Percentiles rank a stretch among this genome's conserved stretches.
These are phyloP conservation scores for Beroe forskalii DNA, from an alignment of 37 sponge, comb jelly and placozoan genomes.

Conservation along the genomic window DNA sequence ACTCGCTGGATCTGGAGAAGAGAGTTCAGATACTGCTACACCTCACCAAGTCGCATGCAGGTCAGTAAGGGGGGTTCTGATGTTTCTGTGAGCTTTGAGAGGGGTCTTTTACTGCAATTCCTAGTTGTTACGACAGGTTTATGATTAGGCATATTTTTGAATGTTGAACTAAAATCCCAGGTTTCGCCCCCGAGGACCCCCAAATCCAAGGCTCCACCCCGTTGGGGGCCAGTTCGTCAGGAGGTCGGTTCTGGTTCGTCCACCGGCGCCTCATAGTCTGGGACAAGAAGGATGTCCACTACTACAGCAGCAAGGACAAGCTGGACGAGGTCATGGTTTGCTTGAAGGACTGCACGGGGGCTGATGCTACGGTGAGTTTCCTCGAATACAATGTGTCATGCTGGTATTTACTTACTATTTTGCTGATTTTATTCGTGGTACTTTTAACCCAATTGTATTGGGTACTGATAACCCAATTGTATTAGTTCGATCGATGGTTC, in stretches of 20 bases:
- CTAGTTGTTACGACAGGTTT: too few relatives aligned
- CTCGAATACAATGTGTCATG: too few relatives aligned
- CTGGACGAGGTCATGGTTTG: background rate
- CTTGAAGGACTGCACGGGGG: background rate
- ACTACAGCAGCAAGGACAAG: slow-evolving; percentile 57
- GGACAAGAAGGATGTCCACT: background rate
- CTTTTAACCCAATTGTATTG: too few relatives aligned
- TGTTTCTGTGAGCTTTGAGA: too few relatives aligned
- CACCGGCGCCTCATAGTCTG: background rate
- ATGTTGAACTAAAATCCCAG: too few relatives aligned
- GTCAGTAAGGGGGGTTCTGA: too few relatives aligned
- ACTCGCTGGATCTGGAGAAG: background rate
- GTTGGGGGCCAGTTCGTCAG: background rate
- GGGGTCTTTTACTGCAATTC: too few relatives aligned
- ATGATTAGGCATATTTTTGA: too few relatives aligned
- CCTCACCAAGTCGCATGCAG: background rate
- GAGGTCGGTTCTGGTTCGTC: slow-evolving; percentile 13
- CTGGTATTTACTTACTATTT: too few relatives aligned
- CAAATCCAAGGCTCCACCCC: background rate
- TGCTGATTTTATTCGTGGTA: too few relatives aligned
- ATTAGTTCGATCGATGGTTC: too few relatives aligned
- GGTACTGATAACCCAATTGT: too few relatives aligned
- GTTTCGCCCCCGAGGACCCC: background rate
- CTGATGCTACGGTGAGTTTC: background rate
- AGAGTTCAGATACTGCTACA: background rate